Evolutionary conservation across 2,888 invertebrate species (phyloP).

Genomic region (Copidosoma aretas): DNA sequence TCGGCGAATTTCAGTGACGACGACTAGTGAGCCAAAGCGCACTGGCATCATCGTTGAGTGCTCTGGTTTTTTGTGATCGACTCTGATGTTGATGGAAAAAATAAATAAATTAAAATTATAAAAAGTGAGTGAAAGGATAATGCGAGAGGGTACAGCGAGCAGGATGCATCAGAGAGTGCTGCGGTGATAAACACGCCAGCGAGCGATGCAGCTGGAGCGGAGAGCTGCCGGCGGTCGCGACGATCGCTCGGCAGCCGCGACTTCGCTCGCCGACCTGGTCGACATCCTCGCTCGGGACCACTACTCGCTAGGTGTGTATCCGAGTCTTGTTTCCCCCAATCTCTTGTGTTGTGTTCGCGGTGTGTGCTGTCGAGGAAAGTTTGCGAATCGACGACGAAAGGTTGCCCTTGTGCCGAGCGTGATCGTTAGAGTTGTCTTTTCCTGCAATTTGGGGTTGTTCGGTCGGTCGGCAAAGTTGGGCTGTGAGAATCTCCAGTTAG

Average conservation of each 20-base stretch:
- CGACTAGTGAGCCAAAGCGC: too few relatives aligned
- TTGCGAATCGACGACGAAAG: background rate
- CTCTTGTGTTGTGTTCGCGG: background rate
- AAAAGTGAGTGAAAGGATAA: too few relatives aligned
- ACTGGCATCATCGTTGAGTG: too few relatives aligned
- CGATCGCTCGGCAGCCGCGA: background rate
- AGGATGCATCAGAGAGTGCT: too few relatives aligned
- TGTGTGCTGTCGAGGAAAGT: background rate
- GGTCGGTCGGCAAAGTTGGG: too few relatives aligned
- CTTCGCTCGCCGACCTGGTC: background rate
- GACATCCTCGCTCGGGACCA: conserved; percentile 50
- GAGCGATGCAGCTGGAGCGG: background rate
- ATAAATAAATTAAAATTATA: too few relatives aligned
- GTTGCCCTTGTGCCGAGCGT: background rate
- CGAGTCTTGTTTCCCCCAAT: background rate
- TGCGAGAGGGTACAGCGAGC: too few relatives aligned
- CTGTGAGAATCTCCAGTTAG: too few relatives aligned
- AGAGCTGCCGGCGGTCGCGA: background rate
- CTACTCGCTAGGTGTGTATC: conserved; percentile 50
- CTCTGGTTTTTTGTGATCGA: too few relatives aligned
- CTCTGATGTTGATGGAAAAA: too few relatives aligned
- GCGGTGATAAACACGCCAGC: background rate
- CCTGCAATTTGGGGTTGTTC: background rate
- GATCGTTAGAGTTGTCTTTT: background rate
- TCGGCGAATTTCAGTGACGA: too few relatives aligned